These are phyloP conservation scores for Zosterops borbonicus DNA, from an alignment of 2,113 vertebrate genomes.

Conservation along the genomic window DNA sequence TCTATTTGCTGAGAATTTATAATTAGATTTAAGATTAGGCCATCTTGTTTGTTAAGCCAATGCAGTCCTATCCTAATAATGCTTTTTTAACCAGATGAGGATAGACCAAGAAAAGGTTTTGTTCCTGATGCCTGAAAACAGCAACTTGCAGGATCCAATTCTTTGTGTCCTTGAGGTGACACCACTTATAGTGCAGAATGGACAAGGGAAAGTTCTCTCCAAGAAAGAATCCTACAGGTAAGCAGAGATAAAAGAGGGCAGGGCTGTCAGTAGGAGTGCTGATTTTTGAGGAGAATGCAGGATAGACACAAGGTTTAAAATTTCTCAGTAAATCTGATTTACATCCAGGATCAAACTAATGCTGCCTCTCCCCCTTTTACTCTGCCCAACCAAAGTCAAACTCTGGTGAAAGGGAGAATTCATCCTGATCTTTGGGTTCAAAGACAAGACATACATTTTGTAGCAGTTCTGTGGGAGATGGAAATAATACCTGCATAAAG, in stretches of 20 bases:
- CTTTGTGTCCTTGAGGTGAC: not conserved
- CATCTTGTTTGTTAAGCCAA: not conserved
- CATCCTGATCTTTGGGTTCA: not conserved
- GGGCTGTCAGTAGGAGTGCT: not conserved
- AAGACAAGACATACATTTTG: not conserved
- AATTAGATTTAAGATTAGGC: not conserved
- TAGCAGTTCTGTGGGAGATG: not conserved
- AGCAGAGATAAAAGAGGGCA: not conserved
- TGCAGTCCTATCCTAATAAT: not conserved
- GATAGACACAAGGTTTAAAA: not conserved
- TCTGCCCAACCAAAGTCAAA: not conserved
- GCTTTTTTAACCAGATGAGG: not conserved
- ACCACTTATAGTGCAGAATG: not conserved
- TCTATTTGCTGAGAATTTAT: not conserved
- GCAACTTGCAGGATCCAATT: not conserved
- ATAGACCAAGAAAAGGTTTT: not conserved
- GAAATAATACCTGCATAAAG: not conserved
- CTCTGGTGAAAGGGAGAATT: not conserved
- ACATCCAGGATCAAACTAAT: not conserved
- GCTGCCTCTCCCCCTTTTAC: not conserved
- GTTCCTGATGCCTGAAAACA: not conserved
- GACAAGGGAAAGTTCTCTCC: not conserved
- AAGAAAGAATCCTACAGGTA: not conserved
- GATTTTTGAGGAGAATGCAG: not conserved
- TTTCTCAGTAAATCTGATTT: not conserved